Percentiles rank a stretch among this genome's conserved stretches.
Conservation (phyloP, 2,888 invertebrate species). For the Sabatieria punctata region DNA sequence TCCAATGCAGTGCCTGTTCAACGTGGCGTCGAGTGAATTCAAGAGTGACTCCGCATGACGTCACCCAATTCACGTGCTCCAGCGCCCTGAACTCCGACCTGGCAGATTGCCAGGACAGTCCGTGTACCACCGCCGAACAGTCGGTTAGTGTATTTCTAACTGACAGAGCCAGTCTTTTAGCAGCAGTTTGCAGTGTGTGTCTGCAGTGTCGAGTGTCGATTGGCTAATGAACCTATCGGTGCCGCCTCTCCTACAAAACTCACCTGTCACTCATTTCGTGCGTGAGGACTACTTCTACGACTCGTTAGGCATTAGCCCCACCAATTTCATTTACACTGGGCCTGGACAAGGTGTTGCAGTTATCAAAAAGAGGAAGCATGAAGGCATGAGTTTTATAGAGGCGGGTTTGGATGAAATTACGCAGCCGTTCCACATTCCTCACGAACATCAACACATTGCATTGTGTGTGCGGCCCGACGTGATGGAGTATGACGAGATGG, state of each 20-base stretch:
- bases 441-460: too few relatives aligned
- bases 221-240: conserved; percentile 26
- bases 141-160: too few relatives aligned
- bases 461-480: conserved; percentile 31
- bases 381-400: too few relatives aligned
- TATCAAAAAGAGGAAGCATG: too few relatives aligned
- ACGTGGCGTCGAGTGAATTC: conserved; percentile 33
- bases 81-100: too few relatives aligned
- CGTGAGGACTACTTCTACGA: conserved; percentile 31
- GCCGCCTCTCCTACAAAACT: conserved; percentile 28
- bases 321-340: not conserved
- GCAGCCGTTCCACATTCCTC: too few relatives aligned
- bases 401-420: too few relatives aligned
- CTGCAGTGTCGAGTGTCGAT: conserved; percentile 16
- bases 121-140: too few relatives aligned
- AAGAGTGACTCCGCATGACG: not conserved
- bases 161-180: too few relatives aligned
- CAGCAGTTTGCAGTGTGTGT: conserved; percentile 31
- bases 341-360: conserved; percentile 16
- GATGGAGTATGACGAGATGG: conserved; percentile 33
- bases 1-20: conserved; percentile 31
- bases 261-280: conserved; percentile 32
- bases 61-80: too few relatives aligned
- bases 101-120: too few relatives aligned
- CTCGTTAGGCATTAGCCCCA: conserved; percentile 33